phyloP scores from a whole-genome alignment of 2,888 invertebrate genomes.

The Pristionchus japonicus region DNA sequence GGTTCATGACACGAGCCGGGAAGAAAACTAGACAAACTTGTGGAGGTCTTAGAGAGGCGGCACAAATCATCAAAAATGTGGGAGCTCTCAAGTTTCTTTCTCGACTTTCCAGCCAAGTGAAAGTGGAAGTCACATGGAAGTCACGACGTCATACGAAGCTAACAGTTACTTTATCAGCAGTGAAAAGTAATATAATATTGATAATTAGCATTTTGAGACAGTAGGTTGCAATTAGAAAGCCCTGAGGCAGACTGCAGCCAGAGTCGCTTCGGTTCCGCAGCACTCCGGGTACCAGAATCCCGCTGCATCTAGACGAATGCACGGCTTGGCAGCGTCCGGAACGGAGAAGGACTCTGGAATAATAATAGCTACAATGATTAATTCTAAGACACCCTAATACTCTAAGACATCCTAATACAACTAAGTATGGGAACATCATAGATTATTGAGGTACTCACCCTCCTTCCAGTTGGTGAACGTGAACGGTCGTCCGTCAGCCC shows the following conservation, averaged over 20 bases:
- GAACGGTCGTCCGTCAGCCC: slow-evolving; percentile 11
- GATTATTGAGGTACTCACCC: not conserved
- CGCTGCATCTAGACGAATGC: slow-evolving; percentile 1
- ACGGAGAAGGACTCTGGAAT: not conserved
- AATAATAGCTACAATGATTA: too few relatives aligned
- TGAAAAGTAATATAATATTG: not conserved
- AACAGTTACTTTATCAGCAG: not conserved
- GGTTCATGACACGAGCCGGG: not conserved
- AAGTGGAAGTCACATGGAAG: not conserved
- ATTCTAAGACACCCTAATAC: too few relatives aligned
- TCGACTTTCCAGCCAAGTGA: not conserved
- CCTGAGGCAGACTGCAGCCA: not conserved
- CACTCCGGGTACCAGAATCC: slow-evolving; percentile 33
- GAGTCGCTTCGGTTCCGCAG: not conserved
- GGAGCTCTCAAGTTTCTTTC: not conserved
- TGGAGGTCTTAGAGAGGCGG: not conserved
- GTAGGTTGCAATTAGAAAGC: not conserved
- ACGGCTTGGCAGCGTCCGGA: not conserved
- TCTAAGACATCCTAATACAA: too few relatives aligned
- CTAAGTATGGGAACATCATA: too few relatives aligned
- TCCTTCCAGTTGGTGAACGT: slow-evolving; percentile 17
- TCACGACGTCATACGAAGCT: slow-evolving; percentile 6
- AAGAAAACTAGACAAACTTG: not conserved
- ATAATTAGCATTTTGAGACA: not conserved
- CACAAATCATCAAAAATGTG: not conserved